Percentiles rank a stretch among this genome's conserved stretches.
These are phyloP conservation scores for Trichopoda pennipes DNA, from an alignment of 2,888 invertebrate genomes.

Conservation along the genomic window DNA sequence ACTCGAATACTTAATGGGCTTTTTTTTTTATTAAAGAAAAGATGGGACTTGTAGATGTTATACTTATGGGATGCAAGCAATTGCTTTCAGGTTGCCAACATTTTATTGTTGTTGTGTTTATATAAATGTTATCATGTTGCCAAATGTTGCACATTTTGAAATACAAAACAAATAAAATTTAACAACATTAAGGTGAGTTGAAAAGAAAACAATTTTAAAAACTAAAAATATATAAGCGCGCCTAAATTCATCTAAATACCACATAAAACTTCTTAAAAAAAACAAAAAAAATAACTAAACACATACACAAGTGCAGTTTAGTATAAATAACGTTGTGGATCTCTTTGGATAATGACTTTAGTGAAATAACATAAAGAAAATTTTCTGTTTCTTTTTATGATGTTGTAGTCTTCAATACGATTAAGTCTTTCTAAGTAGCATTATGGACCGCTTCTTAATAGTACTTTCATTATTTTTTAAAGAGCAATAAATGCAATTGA, in stretches of 20 bases:
- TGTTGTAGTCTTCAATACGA: too few relatives aligned
- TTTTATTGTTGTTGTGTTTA: slow-evolving; percentile 42
- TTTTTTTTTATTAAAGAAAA: slow-evolving; percentile 7
- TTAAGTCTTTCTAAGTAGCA: too few relatives aligned
- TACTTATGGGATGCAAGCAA: slow-evolving; percentile 29
- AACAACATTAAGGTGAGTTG: slow-evolving; percentile 48
- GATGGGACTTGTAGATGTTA: slow-evolving; percentile 35
- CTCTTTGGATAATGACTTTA: too few relatives aligned
- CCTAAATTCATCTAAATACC: slow-evolving; percentile 60
- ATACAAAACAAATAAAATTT: slow-evolving; percentile 51
- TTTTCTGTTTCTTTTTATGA: too few relatives aligned
- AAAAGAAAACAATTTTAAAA: slow-evolving; percentile 28
- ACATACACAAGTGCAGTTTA: neutral
- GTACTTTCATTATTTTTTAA: slow-evolving; percentile 6
- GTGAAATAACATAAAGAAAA: too few relatives aligned
- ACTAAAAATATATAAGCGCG: slow-evolving; percentile 55
- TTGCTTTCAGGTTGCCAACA: slow-evolving; percentile 60
- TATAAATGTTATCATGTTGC: slow-evolving; percentile 42
- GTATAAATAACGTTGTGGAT: too few relatives aligned
- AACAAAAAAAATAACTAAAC: neutral
- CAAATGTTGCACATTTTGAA: slow-evolving; percentile 66
- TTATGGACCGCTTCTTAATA: neutral
- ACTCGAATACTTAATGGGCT: slow-evolving; percentile 19
- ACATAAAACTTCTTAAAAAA: slow-evolving; percentile 39
- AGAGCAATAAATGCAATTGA: slow-evolving; percentile 43